Conservation (phyloP, 2,797 vertebrate species). For the Bradypus variegatus region DNA sequence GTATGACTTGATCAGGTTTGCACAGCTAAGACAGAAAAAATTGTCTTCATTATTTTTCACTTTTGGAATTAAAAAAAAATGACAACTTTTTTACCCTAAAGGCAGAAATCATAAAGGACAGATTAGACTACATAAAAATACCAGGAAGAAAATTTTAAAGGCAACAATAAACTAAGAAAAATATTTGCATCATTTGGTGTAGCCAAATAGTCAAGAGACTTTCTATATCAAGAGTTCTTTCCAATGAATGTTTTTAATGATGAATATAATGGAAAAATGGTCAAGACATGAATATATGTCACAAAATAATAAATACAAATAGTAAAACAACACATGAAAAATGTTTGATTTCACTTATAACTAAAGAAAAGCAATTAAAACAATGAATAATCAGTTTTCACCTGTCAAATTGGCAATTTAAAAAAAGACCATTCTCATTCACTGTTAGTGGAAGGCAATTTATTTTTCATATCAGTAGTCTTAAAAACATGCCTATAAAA, state of each 20-base stretch:
- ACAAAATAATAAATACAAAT: neutral
- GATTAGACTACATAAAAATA: neutral
- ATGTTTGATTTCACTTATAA: neutral
- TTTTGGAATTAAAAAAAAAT: neutral
- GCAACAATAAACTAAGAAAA: neutral
- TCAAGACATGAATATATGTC: neutral
- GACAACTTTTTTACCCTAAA: neutral
- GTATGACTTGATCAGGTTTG: neutral
- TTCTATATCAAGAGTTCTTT: neutral
- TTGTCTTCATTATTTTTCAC: neutral
- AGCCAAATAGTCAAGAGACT: neutral
- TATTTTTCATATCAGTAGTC: neutral
- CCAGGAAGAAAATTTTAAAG: neutral
- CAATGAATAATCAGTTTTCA: neutral
- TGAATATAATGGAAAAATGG: neutral
- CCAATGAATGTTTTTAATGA: neutral
- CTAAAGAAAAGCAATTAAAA: neutral
- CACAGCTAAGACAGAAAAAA: neutral
- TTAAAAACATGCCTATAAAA: neutral
- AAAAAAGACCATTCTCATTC: neutral
- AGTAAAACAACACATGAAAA: neutral
- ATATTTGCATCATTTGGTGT: neutral
- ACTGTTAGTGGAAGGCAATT: neutral
- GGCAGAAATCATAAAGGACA: neutral
- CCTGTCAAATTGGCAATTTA: neutral